Percentiles rank a stretch among this genome's conserved stretches.
These are phyloP conservation scores for Ochotona curzoniae DNA, from an alignment of 2,113 vertebrate species.

Conservation along the genomic window DNA sequence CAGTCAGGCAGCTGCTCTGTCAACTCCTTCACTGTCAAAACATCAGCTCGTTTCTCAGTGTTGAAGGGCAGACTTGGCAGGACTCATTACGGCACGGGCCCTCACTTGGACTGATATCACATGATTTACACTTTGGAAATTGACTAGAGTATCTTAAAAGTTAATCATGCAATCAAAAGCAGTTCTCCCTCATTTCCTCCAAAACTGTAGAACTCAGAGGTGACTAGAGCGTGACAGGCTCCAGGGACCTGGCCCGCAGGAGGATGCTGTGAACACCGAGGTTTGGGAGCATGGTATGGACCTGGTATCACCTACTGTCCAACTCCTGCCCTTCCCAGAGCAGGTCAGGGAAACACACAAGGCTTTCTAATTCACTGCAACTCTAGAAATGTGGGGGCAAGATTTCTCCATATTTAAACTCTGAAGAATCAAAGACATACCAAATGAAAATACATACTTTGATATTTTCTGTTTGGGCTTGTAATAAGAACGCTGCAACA, in stretches of 20 bases:
- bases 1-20: neutral
- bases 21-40: neutral
- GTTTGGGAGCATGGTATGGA: neutral
- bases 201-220: neutral
- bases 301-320: no score
- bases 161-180: neutral
- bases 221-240: neutral
- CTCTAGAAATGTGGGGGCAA: neutral
- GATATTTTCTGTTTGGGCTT: constrained; percentile 89
- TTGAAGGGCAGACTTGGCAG: neutral
- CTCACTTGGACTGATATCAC: no score
- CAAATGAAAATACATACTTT: constrained; percentile 86
- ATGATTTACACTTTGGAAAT: neutral
- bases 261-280: neutral
- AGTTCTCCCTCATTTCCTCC: neutral
- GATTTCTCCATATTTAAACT: neutral
- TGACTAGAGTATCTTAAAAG: neutral
- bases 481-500: constrained; percentile 91
- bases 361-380: neutral
- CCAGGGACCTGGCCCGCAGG: no score
- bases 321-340: neutral
- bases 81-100: neutral
- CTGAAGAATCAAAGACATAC: constrained; percentile 31
- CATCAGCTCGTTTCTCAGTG: neutral
- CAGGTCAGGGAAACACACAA: neutral